These are phyloP conservation scores for Leucoptera coffeella DNA, from an alignment of 2,888 invertebrate genomes.

Conservation along the genomic window DNA sequence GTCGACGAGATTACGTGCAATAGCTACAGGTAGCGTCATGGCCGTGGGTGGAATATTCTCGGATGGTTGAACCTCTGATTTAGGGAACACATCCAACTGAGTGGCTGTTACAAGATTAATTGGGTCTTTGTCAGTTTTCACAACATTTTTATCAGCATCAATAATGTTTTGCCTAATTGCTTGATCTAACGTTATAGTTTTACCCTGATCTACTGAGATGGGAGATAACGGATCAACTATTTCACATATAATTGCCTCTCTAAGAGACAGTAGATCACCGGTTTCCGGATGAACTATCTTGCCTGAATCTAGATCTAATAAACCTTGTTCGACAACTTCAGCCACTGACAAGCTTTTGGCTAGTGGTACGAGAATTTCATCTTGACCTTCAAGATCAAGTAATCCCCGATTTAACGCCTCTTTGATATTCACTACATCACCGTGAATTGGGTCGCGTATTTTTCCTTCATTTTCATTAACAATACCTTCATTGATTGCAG, in stretches of 20 bases:
- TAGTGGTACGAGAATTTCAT: slow-evolving; percentile 71
- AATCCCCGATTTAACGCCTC: slow-evolving; percentile 82
- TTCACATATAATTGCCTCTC: slow-evolving; percentile 83
- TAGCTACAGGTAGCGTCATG: slow-evolving; percentile 76
- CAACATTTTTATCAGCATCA: slow-evolving; percentile 61
- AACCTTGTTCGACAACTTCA: slow-evolving; percentile 79
- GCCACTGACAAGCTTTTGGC: slow-evolving; percentile 76
- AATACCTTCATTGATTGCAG: slow-evolving; percentile 65
- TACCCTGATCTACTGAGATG: slow-evolving; percentile 57
- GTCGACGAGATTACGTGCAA: slow-evolving; percentile 69
- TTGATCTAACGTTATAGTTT: slow-evolving; percentile 66
- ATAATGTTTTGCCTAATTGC: slow-evolving; percentile 68
- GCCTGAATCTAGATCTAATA: slow-evolving; percentile 65
- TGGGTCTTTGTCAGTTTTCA: slow-evolving; percentile 57
- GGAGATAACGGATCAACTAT: slow-evolving; percentile 77
- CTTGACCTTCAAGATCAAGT: slow-evolving; percentile 68
- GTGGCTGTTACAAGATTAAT: slow-evolving; percentile 68
- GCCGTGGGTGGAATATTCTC: slow-evolving; percentile 70
- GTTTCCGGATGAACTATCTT: slow-evolving; percentile 85
- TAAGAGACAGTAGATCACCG: slow-evolving; percentile 68
- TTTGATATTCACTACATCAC: slow-evolving; percentile 71
- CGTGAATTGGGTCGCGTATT: slow-evolving; percentile 77
- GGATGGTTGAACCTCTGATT: slow-evolving; percentile 13
- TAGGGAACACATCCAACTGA: slow-evolving; percentile 58
- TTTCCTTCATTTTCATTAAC: slow-evolving; percentile 70